Evolutionary conservation across 2,888 invertebrate species (phyloP).

Genomic region (Meta bourneti): DNA sequence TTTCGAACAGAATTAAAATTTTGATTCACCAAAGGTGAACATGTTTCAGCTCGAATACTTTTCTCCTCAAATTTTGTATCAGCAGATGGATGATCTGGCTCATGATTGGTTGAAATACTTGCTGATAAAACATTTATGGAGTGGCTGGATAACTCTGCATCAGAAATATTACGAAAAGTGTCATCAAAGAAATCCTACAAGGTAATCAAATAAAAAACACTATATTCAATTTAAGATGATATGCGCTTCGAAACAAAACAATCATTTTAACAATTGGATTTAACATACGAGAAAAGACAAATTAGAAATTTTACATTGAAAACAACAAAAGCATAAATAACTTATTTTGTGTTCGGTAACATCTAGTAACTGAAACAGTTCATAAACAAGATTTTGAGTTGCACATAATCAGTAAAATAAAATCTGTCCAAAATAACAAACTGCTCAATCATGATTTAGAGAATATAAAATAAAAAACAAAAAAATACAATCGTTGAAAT

Average conservation of each 20-base stretch:
- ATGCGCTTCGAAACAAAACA: not conserved
- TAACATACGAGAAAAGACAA: no score
- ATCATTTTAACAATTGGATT: no score
- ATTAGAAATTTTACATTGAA: no score
- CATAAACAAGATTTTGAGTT: no score
- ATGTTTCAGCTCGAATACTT: not conserved
- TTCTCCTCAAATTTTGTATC: not conserved
- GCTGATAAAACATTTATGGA: not conserved
- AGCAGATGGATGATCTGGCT: not conserved
- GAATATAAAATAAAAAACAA: not conserved
- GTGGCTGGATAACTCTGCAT: constrained; percentile 1
- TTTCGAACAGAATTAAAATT: not conserved
- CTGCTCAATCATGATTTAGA: not conserved
- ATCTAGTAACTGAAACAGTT: no score
- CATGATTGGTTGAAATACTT: not conserved
- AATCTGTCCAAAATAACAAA: no score
- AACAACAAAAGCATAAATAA: no score
- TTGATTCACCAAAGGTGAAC: not conserved
- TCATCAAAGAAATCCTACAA: constrained; percentile 54
- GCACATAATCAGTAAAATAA: no score
- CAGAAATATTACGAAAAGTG: constrained; percentile 43
- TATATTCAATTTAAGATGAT: not conserved
- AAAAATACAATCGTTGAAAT: not conserved
- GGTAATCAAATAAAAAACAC: not conserved
- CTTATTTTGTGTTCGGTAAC: no score